These are phyloP conservation scores for Oryctes rhinoceros DNA, from an alignment of 1,140 invertebrate genomes.

Conservation along the genomic window DNA sequence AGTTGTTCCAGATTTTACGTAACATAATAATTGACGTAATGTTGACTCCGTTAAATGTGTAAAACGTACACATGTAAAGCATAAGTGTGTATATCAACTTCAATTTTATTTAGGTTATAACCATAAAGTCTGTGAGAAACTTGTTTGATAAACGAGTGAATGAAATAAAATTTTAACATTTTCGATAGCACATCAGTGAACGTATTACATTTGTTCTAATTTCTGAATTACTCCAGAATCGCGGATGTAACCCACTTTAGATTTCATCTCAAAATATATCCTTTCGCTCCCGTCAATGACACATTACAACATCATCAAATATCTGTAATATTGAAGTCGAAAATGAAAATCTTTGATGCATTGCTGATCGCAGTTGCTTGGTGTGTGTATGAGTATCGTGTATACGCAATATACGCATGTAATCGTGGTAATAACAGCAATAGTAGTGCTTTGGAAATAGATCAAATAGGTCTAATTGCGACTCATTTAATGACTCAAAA, in stretches of 20 bases:
- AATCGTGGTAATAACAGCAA: slow-evolving; percentile 23
- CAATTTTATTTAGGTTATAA: not conserved
- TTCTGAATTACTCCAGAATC: slow-evolving; percentile 23
- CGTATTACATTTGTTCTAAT: slow-evolving; percentile 34
- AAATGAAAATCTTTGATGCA: slow-evolving; percentile 19
- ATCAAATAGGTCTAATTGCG: slow-evolving; percentile 40
- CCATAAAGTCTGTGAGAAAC: not conserved
- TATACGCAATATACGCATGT: slow-evolving; percentile 28
- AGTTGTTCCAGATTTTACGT: too few species aligned
- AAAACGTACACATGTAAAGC: too few species aligned
- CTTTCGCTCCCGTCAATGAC: not conserved
- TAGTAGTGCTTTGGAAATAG: slow-evolving; percentile 39
- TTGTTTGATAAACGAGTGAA: not conserved
- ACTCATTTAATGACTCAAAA: slow-evolving; percentile 37
- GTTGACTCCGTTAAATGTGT: too few species aligned
- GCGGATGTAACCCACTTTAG: slow-evolving; percentile 10
- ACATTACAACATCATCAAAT: not conserved
- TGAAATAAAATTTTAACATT: not conserved
- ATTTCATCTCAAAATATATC: slow-evolving; percentile 12
- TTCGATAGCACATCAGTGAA: slow-evolving; percentile 12
- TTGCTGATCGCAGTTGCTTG: slow-evolving; percentile 37
- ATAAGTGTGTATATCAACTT: not conserved
- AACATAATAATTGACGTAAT: too few species aligned
- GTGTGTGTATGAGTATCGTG: slow-evolving; percentile 23
- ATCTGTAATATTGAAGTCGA: slow-evolving; percentile 15